Evolutionary conservation across 1,140 invertebrate genomes (phyloP).

Genomic region (Cyclina sinensis): DNA sequence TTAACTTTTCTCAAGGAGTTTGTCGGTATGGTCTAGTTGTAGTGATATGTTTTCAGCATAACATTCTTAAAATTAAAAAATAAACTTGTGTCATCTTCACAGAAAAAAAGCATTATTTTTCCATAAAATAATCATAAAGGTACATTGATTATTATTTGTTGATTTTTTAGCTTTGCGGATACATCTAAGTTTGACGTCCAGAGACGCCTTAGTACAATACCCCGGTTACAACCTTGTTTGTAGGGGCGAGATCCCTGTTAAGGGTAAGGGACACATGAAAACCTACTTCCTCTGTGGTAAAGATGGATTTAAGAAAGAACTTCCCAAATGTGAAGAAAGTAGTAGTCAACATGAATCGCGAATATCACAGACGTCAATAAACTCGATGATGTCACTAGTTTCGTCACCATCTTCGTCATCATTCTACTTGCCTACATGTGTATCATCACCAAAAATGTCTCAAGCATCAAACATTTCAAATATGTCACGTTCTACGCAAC

Average conservation of each 20-base stretch:
- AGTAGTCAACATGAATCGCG: not conserved
- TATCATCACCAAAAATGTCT: conserved; percentile 17
- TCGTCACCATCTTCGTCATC: conserved; percentile 34
- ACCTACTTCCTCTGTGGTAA: conserved; percentile 95
- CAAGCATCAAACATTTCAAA: conserved; percentile 36
- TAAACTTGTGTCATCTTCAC: no score
- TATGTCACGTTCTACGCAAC: not conserved
- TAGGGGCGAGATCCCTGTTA: conserved; percentile 81
- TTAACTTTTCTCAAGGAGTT: not conserved
- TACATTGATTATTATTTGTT: not conserved
- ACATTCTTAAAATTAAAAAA: no score
- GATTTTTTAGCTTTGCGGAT: conserved; percentile 79
- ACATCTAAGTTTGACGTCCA: conserved; percentile 78
- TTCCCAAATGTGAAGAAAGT: conserved; percentile 70
- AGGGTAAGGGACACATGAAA: conserved; percentile 94
- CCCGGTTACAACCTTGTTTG: conserved; percentile 78
- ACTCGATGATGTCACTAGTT: conserved; percentile 48
- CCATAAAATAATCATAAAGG: no score
- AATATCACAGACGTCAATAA: conserved; percentile 44
- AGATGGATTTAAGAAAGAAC: conserved; percentile 75
- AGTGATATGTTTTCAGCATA: no score
- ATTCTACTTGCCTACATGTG: not conserved
- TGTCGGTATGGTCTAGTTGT: no score
- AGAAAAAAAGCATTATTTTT: no score
- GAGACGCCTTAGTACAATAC: conserved; percentile 74